Base-by-base conservation (phyloP, 2,113 vertebrate species). In the Nothocercus julius region DNA sequence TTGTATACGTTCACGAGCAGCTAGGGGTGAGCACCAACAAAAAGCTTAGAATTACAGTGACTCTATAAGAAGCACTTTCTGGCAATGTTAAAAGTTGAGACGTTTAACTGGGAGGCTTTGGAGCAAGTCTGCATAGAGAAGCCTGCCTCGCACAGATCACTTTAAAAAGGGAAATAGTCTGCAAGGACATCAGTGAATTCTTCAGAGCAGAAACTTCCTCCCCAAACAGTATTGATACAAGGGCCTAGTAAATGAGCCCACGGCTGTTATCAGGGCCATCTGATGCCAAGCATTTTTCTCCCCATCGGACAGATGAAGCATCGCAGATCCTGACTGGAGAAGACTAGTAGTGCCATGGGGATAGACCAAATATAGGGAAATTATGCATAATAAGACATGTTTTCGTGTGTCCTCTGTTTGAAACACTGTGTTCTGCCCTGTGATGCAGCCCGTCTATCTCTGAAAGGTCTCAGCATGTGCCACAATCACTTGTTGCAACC, bases 251-350 rank as follows among this genome's bases (percentile, higher is more conserved):
- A 56, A 30, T 63, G 34, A 58, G 25, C 69, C 61, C 63, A 59
- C 0, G 8, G 62, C 32, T 0, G 0, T 80, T 73, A 32, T 7
- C 85, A 69, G 67, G 8, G 27, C 40, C 15, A n/a, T 68, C 59
- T 73, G 74, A 63, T 24, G 40, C 8, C 1, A 5, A 42, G 17
- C 8, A 7, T 69, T 87, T 73, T 51, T 69, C 47, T 82, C 49
- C 28, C 27, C 32, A 9, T 62, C 42, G 14, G 30, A 44, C 20
- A 44, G 58, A 19, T 32, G 36, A 38, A 67, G 24, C 21, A 24
- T 67, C 24, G 28, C 18, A 85, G 69, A 85, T 9, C 34, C 61
- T 62, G 85, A 61, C 3, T 0, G 1, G 27, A 77, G 58, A 28
- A 49, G 16, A 18, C 68, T 5, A 21, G 24, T 47, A 73, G 22